Base-by-base conservation (phyloP, 2,797 vertebrate genomes). In the Mastacembelus armatus region DNA sequence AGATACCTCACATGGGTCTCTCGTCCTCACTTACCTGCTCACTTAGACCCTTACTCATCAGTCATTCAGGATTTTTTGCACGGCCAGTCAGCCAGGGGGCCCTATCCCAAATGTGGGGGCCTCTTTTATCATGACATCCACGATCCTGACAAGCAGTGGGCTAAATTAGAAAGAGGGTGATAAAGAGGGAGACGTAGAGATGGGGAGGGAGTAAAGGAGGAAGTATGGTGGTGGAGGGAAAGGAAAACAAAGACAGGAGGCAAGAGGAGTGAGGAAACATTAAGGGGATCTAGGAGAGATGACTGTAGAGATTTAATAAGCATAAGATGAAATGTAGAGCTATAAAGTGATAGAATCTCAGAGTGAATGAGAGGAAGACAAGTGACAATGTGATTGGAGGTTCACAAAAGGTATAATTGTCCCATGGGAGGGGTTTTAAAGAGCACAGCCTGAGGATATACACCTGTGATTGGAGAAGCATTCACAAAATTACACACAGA, bases 31-130 rank as follows among this genome's bases (percentile, higher is more conserved):
- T 82, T 79, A 84, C 81, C 78, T 68, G 27, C 40, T 78, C 60
- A 78, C 62, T 86, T 81, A 83, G 65, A 74, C 55, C 24, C 54
- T 51, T 56, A 58, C 68, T 87, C 81, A 83, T 87, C 80, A 81
- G 70, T 89, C 89, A 88, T 71, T 79, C 72, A 59, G 68, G 74
- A 86, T 83, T 83, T 87, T 84, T 88, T 64, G 24, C 61, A 54
- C 68, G 50, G 71, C 64, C 84, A 70, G 72, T 83, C 71, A 75
- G 76, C 70, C 35, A 51, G 30, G 74, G 71, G 75, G 58, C 54
- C 82, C 72, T 16, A 22, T 63, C 69, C 67, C 21, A 56, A 80
- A 86, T 60, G 45, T 68, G 4, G 27, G 47, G 78, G 75, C 88
- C 78, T 64, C 71, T 44, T 79, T 76, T 71, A 71, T 88, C 74